These are phyloP conservation scores for Coptotermes formosanus DNA, from an alignment of 1,140 invertebrate genomes.

Conservation along the genomic window DNA sequence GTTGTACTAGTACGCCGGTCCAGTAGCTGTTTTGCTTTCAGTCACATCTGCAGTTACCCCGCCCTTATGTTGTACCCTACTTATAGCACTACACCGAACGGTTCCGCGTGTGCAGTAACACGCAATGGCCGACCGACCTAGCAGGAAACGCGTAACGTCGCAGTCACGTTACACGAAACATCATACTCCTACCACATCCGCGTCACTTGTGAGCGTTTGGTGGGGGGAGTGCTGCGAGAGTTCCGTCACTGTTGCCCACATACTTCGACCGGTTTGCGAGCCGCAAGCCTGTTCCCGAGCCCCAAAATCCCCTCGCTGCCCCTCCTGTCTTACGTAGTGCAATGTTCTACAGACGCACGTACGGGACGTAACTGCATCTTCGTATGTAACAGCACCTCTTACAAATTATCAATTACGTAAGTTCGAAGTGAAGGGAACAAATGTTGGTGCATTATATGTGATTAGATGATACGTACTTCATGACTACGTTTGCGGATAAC, in stretches of 20 bases:
- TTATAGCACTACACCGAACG: too few relatives aligned
- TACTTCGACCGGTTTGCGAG: background rate
- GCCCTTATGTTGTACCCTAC: too few relatives aligned
- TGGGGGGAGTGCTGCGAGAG: background rate
- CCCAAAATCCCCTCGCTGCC: background rate
- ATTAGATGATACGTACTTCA: background rate
- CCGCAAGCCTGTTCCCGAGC: background rate
- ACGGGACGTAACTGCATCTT: background rate
- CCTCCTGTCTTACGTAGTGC: background rate
- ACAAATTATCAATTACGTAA: background rate
- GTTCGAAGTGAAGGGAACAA: background rate
- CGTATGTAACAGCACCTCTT: background rate
- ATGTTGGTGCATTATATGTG: background rate
- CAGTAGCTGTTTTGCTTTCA: too few relatives aligned
- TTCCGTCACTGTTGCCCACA: background rate
- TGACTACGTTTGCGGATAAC: background rate
- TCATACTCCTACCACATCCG: background rate
- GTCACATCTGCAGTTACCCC: too few relatives aligned
- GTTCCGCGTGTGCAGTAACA: too few relatives aligned
- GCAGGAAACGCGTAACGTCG: background rate
- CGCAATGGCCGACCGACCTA: too few relatives aligned
- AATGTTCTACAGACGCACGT: background rate
- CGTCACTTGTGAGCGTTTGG: background rate
- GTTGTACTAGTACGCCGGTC: too few relatives aligned
- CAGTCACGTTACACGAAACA: background rate